Base-by-base conservation (phyloP, 1,140 invertebrate genomes). In the Ceratitis capitata region DNA sequence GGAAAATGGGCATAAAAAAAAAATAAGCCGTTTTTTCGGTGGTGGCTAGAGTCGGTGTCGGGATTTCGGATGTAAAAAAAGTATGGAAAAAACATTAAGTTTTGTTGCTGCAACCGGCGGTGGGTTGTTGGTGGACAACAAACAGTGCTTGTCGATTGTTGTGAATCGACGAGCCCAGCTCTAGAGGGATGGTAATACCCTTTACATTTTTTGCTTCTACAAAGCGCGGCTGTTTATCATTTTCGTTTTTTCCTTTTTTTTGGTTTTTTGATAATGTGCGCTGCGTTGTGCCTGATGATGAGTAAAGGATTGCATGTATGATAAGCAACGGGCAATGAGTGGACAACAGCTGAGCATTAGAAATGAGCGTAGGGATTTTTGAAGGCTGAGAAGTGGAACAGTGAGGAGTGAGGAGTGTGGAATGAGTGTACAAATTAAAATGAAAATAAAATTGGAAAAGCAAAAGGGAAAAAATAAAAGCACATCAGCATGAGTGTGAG, bases 31-130 rank as follows among this genome's bases (percentile, higher is more conserved):
- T n/a, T n/a, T n/a, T n/a, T n/a, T n/a, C n/a, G n/a, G 16, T 58
- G 82, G 42, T 42, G 49, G 19, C 42, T 47, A 86, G 84, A n/a
- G 19, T 26, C 39, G 42, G 88, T 88, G 89, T 90, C 89, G 89
- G 87, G 89, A 88, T 90, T 90, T 90, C 89, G 89, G 89, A 90
- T 90, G 90, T 88, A 87, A 90, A 90, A 90, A 90, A 90, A 88
- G 88, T 89, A 88, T 89, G 88, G 32, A 90, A 88, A 86, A 88
- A n/a, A 51, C 1, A 14, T 10, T 53, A n/a, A n/a, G 5, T 56
- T 23, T n/a, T 35, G 29, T 53, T 78, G 69, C 10, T 29, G 23
- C 29, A 19, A 19, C 29, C 2, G 53, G 10, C 4, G 5, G 39
- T 7, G 32, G 6, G 69, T 19, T 10, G n/a, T n/a, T 35, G 14